A percentile compares a stretch with the other conserved stretches of the same genome.
phyloP scores from a whole-genome alignment of 2,113 vertebrate genomes.

The Ptilorrhoa leucosticta region DNA sequence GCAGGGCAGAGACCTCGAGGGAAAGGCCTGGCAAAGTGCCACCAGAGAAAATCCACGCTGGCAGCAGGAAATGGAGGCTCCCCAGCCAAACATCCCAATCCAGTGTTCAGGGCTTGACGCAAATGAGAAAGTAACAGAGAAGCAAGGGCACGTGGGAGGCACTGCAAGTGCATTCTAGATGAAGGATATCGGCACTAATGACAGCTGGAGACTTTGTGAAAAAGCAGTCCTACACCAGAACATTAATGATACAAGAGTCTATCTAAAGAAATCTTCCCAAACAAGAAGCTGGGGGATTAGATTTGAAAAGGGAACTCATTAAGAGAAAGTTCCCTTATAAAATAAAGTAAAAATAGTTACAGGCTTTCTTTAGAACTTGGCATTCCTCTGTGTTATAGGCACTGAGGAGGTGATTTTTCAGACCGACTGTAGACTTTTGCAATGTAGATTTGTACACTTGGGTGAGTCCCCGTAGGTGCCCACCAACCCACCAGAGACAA shows the following conservation, averaged over 20 bases:
- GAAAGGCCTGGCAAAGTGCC: background rate
- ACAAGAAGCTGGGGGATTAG: constrained; percentile 13
- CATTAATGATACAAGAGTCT: constrained; percentile 11
- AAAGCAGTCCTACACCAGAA: background rate
- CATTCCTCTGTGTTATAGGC: background rate
- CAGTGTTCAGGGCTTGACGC: background rate
- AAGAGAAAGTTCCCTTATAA: constrained; percentile 1
- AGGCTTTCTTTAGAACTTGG: background rate
- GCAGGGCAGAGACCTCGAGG: background rate
- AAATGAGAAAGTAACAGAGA: background rate
- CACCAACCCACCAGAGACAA: background rate
- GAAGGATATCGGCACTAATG: background rate
- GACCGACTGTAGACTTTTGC: background rate
- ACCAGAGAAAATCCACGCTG: background rate
- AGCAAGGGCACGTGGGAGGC: background rate
- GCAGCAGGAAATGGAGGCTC: background rate
- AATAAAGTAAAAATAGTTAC: constrained; percentile 18
- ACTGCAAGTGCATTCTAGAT: background rate
- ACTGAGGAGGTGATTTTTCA: constrained; percentile 24
- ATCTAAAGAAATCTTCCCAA: constrained; percentile 35
- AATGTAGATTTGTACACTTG: constrained; percentile 9
- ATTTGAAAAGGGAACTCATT: constrained; percentile 45
- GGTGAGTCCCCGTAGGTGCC: background rate
- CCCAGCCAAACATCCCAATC: background rate
- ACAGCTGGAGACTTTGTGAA: background rate